phyloP scores from a whole-genome alignment of 2,888 invertebrate species.

The Taenaris catops region DNA sequence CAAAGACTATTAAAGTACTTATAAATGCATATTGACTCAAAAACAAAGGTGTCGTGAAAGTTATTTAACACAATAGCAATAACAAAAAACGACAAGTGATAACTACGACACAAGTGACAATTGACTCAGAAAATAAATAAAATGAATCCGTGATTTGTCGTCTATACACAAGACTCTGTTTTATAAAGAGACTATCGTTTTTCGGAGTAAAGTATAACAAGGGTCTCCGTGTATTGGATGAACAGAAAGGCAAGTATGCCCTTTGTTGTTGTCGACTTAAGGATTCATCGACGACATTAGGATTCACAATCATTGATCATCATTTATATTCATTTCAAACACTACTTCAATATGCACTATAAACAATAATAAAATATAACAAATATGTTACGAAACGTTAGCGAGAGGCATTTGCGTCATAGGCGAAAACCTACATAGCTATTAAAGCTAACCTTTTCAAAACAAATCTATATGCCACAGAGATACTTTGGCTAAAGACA shows the following conservation, averaged over 20 bases:
- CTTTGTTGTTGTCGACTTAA: slow-evolving; percentile 29
- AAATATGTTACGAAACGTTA: slow-evolving; percentile 15
- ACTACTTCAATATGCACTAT: not conserved
- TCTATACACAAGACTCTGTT: slow-evolving; percentile 40
- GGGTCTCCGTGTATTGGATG: slow-evolving; percentile 71
- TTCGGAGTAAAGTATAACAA: slow-evolving; percentile 55
- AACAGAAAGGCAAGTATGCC: slow-evolving; percentile 73
- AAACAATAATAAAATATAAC: not conserved
- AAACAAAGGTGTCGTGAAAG: slow-evolving; percentile 43
- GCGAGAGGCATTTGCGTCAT: slow-evolving; percentile 12
- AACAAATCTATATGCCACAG: too few species aligned
- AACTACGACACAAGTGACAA: slow-evolving; percentile 64
- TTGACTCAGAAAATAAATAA: slow-evolving; percentile 40
- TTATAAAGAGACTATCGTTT: slow-evolving; percentile 45
- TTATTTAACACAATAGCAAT: slow-evolving; percentile 53
- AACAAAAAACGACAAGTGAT: slow-evolving; percentile 40
- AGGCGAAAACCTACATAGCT: slow-evolving; percentile 6
- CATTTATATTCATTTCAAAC: slow-evolving; percentile 1
- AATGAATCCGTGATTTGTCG: slow-evolving; percentile 58
- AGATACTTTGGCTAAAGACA: too few species aligned
- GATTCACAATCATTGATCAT: slow-evolving; percentile 14
- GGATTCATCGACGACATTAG: slow-evolving; percentile 25
- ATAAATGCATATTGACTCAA: slow-evolving; percentile 28
- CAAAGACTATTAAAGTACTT: slow-evolving; percentile 48
- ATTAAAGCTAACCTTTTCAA: too few species aligned